Conservation (phyloP, 2,113 vertebrate genomes). For the Periophthalmus modestus region DNA sequence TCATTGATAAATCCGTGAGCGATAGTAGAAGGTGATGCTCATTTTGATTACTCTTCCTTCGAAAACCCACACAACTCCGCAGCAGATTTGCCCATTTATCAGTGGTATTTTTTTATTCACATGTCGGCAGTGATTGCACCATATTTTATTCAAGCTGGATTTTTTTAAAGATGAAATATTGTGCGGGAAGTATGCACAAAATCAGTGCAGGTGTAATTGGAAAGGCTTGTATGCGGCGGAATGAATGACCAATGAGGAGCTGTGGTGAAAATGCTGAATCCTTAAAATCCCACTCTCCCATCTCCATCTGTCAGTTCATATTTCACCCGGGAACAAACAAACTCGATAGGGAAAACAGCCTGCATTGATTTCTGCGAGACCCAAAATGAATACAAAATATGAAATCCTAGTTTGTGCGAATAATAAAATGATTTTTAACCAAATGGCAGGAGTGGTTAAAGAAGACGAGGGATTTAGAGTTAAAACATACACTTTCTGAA, state of each 20-base stretch:
- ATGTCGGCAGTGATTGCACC: constrained; percentile 11
- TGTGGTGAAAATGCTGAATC: not conserved
- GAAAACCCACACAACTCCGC: not conserved
- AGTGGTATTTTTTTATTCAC: constrained; percentile 11
- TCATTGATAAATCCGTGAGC: constrained; percentile 28
- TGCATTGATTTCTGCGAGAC: not conserved
- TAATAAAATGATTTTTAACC: not conserved
- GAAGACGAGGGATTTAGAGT: no score
- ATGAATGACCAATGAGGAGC: not conserved
- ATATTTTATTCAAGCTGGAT: not conserved
- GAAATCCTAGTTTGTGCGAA: not conserved
- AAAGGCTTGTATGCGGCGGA: constrained; percentile 1
- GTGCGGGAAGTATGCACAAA: not conserved
- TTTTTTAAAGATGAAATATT: constrained; percentile 8
- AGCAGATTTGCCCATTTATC: constrained; percentile 27
- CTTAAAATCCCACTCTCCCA: not conserved
- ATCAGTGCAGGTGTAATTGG: constrained; percentile 6
- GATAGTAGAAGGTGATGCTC: constrained; percentile 15
- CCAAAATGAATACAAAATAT: not conserved
- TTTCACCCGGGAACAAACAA: constrained; percentile 1
- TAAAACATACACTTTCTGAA: no score
- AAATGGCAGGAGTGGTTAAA: not conserved
- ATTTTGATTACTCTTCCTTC: constrained; percentile 43
- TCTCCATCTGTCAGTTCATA: constrained; percentile 12
- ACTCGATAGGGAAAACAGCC: constrained; percentile 1